Evolutionary conservation across 2,113 vertebrate genomes (phyloP).

Genomic region (Hippocampus barbouri): DNA sequence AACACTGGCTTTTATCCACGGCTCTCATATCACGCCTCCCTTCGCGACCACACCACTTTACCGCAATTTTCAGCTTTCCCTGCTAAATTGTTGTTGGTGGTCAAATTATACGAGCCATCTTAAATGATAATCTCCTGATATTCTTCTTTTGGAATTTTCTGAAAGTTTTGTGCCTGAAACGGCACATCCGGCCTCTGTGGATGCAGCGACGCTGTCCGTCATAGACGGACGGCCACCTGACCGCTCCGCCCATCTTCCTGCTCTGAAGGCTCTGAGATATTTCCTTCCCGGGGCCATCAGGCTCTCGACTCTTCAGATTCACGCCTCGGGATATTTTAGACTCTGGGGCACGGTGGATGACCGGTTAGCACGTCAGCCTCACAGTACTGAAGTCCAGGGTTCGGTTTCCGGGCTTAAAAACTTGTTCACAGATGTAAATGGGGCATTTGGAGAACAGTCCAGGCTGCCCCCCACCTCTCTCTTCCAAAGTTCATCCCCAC

Average conservation of each 20-base stretch:
- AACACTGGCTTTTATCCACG: conserved; percentile 60
- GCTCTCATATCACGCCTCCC: conserved; percentile 29
- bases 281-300: background rate
- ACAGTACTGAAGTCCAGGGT: too few species aligned
- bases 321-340: background rate
- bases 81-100: background rate
- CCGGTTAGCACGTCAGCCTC: too few species aligned
- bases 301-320: background rate
- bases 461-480: background rate
- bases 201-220: background rate
- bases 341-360: background rate
- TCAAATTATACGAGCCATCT: background rate
- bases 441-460: background rate
- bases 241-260: background rate
- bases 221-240: background rate
- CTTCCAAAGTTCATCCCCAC: background rate
- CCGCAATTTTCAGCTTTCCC: conserved; percentile 4
- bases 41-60: conserved; percentile 8
- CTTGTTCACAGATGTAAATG: background rate
- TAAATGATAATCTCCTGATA: background rate
- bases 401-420: too few species aligned
- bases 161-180: background rate
- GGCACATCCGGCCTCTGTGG: background rate
- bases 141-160: background rate
- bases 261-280: background rate